Base-by-base conservation (phyloP, 2,113 vertebrate genomes). In the Lepidothrix coronata region DNA sequence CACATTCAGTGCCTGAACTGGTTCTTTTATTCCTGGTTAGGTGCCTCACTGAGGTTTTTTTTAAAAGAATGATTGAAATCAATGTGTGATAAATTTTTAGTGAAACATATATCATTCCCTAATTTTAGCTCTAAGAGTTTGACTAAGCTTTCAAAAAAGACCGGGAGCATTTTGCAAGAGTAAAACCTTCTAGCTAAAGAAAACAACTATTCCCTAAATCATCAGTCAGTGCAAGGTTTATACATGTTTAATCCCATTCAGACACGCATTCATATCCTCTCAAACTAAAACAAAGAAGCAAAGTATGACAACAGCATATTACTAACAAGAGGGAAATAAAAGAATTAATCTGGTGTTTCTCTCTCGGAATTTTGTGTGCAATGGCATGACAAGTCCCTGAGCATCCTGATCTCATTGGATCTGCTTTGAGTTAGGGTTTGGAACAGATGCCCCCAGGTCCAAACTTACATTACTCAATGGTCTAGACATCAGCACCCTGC, bases 201-300 rank as follows among this genome's bases (percentile, higher is more conserved):
- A 84, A 94, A 91, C 16, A 89, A 58, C 33, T 55, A 10, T 65
- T 83, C 88, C 49, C 68, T 87, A 87, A 91, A 93, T 44, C 11
- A 21, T 43, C 85, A 81, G 66, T 54, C 51, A 67, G 66, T 35
- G 35, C 51, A 72, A 80, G 46, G 68, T 44, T 91, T 95, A 82
- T 70, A 30, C 51, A 14, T 8, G 79, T 90, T 78, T 93, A 96
- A 90, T 93, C 58, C 86, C 72, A 90, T 89, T 96, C 66, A 90
- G 66, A 78, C 51, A 77, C 46, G 44, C 31, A 72, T 54, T 85
- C 82, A 92, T 87, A 95, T 31, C 51, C 85, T 89, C 92, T 92
- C 76, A 74, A 91, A 61, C 15, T 68, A 77, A 72, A 93, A 89
- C 5, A 14, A 94, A 78, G 61, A 20, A 74, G 25, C 8, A 43